Base-by-base conservation (phyloP, 2,888 invertebrate genomes). In the Chalcis sispes region DNA sequence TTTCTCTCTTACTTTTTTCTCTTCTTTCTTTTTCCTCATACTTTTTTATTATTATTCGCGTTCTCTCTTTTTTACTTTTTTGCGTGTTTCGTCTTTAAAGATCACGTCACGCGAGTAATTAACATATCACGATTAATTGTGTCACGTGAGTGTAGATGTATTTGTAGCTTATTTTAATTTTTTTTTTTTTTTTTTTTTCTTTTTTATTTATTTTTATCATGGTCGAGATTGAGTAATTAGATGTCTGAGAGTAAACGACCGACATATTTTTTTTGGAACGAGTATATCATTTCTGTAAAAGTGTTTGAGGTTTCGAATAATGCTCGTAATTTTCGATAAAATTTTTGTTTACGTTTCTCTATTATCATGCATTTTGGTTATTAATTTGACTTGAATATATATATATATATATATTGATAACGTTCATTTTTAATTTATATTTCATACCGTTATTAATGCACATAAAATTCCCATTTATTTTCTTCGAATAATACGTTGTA, bases 91-190 rank as follows among this genome's bases (percentile, higher is more conserved):
- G 42, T 2, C 40, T 36, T 61, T 27, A 36, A 71, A 52, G 50
- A 42, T 52, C 42, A 42, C 61, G 52, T 62, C 52, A 20, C 36
- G 18, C 52, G 50, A 61, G 61, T 71, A 62, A 71, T 71, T 71
- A 61, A 40, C 59, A 71, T 50, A 52, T n/a, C 36, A 10, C 29
- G 25, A 71, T 61, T 62, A 71, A 71, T 70, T 70, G 61, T 61
- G 59, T 48, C 36, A 50, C 36, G 50, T 13, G 40, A n/a, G 23
- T 23, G 61, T 18, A 8, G 20, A 27, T 20, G 2, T 23, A 20
- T 7, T 36, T 58, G 1, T 1, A 46, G 23, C n/a, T n/a, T n/a
- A n/a, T n/a, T n/a, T n/a, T n/a, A n/a, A n/a, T n/a, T n/a, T n/a
- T n/a, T n/a, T n/a, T n/a, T n/a, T n/a, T n/a, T n/a, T n/a, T n/a